phyloP scores from a whole-genome alignment of 2,888 invertebrate genomes.

The Spodoptera exigua region DNA sequence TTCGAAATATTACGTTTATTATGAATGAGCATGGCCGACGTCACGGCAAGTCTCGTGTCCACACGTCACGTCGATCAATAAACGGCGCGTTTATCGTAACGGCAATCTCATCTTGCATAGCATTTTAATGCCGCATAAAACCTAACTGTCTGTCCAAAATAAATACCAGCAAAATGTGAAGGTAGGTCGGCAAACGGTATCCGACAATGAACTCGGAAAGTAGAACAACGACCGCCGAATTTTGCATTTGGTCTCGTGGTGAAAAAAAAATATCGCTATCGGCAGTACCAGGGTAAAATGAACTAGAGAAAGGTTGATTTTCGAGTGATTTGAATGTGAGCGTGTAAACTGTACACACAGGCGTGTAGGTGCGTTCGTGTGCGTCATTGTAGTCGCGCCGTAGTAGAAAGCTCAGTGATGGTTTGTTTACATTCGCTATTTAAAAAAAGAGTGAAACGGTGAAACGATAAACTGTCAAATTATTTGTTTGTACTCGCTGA shows the following conservation, averaged over 20 bases:
- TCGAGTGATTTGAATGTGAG: constrained; percentile 58
- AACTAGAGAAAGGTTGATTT: constrained; percentile 81
- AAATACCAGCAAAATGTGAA: constrained; percentile 83
- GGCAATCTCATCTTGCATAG: constrained; percentile 76
- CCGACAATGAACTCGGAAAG: constrained; percentile 78
- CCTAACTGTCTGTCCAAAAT: constrained; percentile 84
- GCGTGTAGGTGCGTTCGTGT: constrained; percentile 62
- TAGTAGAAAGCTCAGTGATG: constrained; percentile 74
- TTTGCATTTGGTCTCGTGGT: constrained; percentile 75
- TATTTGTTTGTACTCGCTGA: constrained; percentile 53
- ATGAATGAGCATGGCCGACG: constrained; percentile 54
- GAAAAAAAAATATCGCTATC: constrained; percentile 77
- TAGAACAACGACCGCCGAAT: constrained; percentile 80
- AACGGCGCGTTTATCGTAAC: constrained; percentile 69
- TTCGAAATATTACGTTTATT: constrained; percentile 54
- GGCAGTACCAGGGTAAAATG: constrained; percentile 82
- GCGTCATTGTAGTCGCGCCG: constrained; percentile 54
- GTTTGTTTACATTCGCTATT: constrained; percentile 73
- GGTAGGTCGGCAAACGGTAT: constrained; percentile 88
- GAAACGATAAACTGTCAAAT: constrained; percentile 68
- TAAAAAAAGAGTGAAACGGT: constrained; percentile 69
- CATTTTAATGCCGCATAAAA: constrained; percentile 84
- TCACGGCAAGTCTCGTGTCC: constrained; percentile 37
- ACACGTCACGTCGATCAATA: constrained; percentile 66
- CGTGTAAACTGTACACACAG: constrained; percentile 61